Evolutionary conservation across 1,140 invertebrate species (phyloP), one percentile per base, ranked within the genome.

Genomic region (Steinernema feltiae): DNA sequence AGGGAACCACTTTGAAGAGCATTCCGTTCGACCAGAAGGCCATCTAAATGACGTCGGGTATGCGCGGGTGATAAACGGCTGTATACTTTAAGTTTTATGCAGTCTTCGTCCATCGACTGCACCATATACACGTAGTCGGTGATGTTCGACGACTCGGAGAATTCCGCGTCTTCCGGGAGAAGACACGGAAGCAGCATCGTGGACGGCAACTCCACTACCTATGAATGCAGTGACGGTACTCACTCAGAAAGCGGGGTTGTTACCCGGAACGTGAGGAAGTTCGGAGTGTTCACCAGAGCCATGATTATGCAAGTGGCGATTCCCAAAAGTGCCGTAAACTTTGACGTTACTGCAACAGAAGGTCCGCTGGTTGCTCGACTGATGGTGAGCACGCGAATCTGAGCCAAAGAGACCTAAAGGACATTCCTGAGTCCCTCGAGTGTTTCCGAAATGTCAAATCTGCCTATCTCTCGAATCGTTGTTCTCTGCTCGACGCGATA

Each of bases 1-100:
- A 88, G 2, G 89, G 89, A n/a, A 88, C 80, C 29, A 89, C 83
- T 80, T 85, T 85, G 71, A 86, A 85, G 3, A 86, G 69, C 69
- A 85, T 85, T 71, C 84, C 84, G 75, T 86, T 86, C 24, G 85
- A 83, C 84, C 84, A 85, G 71, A 85, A 85, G 1, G 84, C 82
- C 71, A 84, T 74, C 83, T 84, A 31, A 73, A 77, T 32, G 30
- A 77, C 30, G 30, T 21, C 27, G 27, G 27, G 7, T 32, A 31
- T 15, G 18, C 72, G 21, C 27, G 30, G 41, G 21, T 27, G 70
- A 69, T 12, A 46, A 31, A 71, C 30, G 12, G 15, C n/a, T n/a
- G n/a, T n/a, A n/a, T n/a, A 83, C 76, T 46, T 85, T 82, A 30
- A 82, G 24, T 18, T 82, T 85, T 73, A 85, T 83, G 71, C 83